Base-by-base conservation (phyloP, 64 coral and sea anemone species). In the Trachythela sp. region DNA sequence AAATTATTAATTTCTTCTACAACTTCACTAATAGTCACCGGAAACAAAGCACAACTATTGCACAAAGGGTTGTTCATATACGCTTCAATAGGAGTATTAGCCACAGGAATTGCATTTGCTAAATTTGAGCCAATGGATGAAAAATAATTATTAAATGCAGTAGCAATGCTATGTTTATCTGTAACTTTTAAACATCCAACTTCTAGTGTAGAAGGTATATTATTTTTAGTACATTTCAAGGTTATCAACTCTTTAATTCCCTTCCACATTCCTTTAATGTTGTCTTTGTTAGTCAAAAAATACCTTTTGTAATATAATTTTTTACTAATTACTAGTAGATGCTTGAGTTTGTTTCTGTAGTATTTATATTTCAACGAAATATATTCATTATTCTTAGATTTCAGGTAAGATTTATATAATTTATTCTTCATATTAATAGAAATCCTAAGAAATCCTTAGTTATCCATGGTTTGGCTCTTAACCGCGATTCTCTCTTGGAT, bases 281-380 rank as follows among this genome's bases (percentile, higher is more conserved):
- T 58, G 10, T 60, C 32, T 8, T 38, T 87, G 36, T 87, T 87
- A 18, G 11, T 58, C 11, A 48, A 4, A 17, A 87, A 60, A 35
- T 87, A 87, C 11, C 64, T 64, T 8, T 87, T 54, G 40, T 87
- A 87, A 36, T 64, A 87, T 6, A 8, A 27, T 34, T 60, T 67
- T 87, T 87, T 87, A 58, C 34, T 87, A 35, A 59, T 60, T 35
- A 27, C 17, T 14, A 87, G 6, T 27, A 67, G 33, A 33, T 87
- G 86, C 9, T 59, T 58, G n/a, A 87, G 49, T 35, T 87, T 87
- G 51, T 87, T 87, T 38, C 86, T 51, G 31, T 86, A 86, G 20
- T 22, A 24, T 86, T 86, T 86, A 50, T 27, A 86, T 86, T 86
- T 48, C 14, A n/a, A n/a, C n/a, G 39, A 7, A 11, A 48, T 20